Conservation (phyloP, 2,797 vertebrate species). For the Acanthurus tractus region DNA sequence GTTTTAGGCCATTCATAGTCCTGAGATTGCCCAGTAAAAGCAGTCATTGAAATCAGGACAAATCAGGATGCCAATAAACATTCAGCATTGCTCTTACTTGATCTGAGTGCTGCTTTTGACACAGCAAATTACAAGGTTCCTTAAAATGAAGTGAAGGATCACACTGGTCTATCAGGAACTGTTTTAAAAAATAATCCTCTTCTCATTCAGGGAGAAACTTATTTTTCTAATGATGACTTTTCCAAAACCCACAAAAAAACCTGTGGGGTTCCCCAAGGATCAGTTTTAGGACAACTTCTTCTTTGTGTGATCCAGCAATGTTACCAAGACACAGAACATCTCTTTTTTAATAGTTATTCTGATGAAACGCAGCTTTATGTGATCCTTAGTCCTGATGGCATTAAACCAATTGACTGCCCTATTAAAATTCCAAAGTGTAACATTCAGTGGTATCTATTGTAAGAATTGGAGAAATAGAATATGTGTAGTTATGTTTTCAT, state of each 20-base stretch:
- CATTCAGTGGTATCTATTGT: too few species aligned
- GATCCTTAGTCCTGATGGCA: too few species aligned
- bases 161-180: background rate
- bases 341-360: too few species aligned
- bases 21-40: background rate
- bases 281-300: background rate
- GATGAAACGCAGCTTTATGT: too few species aligned
- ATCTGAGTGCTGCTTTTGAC: background rate
- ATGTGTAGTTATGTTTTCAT: too few species aligned
- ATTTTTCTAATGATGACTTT: background rate
- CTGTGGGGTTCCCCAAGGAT: background rate
- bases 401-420: too few species aligned
- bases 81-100: background rate
- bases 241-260: background rate
- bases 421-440: too few species aligned
- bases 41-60: background rate
- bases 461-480: too few species aligned
- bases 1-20: background rate
- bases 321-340: too few species aligned
- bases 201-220: too few species aligned
- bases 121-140: background rate
- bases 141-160: background rate
- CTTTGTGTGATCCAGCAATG: background rate
- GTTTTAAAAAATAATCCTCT: too few species aligned
- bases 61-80: background rate